Percentiles rank a stretch among this genome's conserved stretches.
Evolutionary conservation across 2,888 invertebrate species (phyloP).

Genomic region (Argyresthia goedartella): DNA sequence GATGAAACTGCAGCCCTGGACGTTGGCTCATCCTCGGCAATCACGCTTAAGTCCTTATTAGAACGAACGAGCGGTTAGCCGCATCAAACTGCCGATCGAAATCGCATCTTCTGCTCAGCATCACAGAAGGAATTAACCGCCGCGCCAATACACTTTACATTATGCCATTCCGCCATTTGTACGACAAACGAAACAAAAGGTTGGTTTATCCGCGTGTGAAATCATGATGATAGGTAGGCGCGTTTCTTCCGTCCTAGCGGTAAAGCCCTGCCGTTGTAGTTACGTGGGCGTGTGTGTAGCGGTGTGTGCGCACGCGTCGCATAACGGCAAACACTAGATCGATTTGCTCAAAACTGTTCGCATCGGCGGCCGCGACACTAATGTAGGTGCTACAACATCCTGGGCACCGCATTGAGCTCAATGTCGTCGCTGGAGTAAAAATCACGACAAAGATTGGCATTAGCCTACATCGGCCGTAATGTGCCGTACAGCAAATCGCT

Average conservation of each 20-base stretch:
- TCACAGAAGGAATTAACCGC: background rate
- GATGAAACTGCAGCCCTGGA: background rate
- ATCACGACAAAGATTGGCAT: background rate
- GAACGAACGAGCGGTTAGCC: background rate
- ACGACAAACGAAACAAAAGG: background rate
- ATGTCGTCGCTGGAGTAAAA: background rate
- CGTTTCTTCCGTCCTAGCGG: conserved; percentile 8
- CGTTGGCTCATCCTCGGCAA: background rate
- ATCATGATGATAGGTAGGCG: background rate
- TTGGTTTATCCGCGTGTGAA: background rate
- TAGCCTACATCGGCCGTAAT: background rate
- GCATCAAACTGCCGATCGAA: background rate
- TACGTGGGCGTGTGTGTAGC: conserved; percentile 10
- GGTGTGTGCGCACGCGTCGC: conserved; percentile 8
- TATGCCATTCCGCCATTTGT: background rate
- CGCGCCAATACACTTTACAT: background rate
- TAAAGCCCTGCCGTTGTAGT: conserved; percentile 10
- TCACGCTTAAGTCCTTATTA: background rate
- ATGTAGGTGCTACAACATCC: background rate
- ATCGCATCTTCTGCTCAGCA: background rate
- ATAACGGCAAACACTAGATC: conserved; percentile 15
- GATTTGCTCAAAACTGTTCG: conserved; percentile 10
- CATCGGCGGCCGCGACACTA: conserved; percentile 1
- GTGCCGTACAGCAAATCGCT: background rate
- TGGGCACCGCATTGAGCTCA: background rate